Evolutionary conservation across 30 jellyfish, hydroid and myxozoan species (phyloP).

Genomic region (Rhopilema esculentum): DNA sequence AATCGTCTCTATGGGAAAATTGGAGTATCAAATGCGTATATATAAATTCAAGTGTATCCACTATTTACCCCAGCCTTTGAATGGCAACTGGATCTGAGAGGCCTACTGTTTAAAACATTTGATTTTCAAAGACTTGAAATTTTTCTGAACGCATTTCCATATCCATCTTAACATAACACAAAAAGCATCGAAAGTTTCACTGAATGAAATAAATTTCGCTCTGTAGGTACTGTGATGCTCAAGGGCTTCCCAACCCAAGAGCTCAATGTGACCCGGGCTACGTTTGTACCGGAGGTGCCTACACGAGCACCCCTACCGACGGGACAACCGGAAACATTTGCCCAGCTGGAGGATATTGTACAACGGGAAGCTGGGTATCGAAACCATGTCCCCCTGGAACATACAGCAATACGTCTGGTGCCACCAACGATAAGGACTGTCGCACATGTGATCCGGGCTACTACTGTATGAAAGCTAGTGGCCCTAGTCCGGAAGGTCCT

Average conservation of each 20-base stretch:
- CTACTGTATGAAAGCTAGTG: conserved; percentile 97
- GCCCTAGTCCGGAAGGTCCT: conserved; percentile 99
- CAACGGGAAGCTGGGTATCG: conserved; percentile 87
- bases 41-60: too few relatives aligned
- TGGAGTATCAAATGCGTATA: too few relatives aligned
- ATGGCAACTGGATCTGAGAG: too few relatives aligned
- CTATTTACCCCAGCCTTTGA: too few relatives aligned
- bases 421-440: conserved; percentile 96
- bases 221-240: conserved; percentile 97
- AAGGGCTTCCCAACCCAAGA: conserved; percentile 97
- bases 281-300: conserved; percentile 97
- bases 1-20: background rate
- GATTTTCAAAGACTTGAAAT: too few relatives aligned
- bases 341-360: conserved; percentile 99
- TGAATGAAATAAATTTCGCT: background rate
- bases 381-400: conserved; percentile 99
- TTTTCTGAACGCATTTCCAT: too few relatives aligned
- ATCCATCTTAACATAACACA: too few relatives aligned
- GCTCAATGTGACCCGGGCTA: conserved; percentile 99
- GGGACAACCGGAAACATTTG: conserved; percentile 95
- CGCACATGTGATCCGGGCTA: conserved; percentile 99
- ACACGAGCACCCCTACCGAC: conserved; percentile 97
- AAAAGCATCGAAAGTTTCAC: background rate
- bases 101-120: too few relatives aligned
- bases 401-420: conserved; percentile 96